Conservation (phyloP, 2,113 vertebrate genomes). For the Spheniscus mendiculus region DNA sequence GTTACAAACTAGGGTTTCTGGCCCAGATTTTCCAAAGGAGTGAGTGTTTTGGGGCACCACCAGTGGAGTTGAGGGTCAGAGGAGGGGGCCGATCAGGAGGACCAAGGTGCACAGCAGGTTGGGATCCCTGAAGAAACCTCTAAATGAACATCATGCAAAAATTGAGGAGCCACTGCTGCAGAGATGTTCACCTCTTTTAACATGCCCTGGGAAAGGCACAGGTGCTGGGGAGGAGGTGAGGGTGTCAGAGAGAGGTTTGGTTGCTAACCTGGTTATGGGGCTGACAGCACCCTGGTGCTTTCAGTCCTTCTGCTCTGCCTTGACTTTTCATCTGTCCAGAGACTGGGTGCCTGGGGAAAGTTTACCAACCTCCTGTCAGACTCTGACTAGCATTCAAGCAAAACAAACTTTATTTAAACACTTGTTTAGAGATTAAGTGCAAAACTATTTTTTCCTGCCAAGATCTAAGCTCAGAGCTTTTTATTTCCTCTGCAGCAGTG, state of each 20-base stretch:
- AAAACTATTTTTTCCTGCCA: slow-evolving; percentile 50
- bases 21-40: neutral
- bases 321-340: neutral
- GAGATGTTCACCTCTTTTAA: neutral
- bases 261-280: neutral
- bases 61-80: neutral
- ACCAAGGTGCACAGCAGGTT: fast-evolving
- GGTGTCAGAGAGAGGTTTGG: neutral
- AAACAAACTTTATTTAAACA: slow-evolving; percentile 44
- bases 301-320: neutral
- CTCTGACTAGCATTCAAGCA: slow-evolving; percentile 22
- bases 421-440: slow-evolving; percentile 52
- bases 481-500: slow-evolving; percentile 25
- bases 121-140: neutral
- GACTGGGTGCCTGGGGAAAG: neutral
- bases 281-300: neutral
- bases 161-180: neutral
- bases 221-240: neutral
- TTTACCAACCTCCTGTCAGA: neutral
- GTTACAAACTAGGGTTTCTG: neutral
- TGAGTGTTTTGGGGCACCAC: neutral
- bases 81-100: neutral
- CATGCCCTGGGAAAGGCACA: neutral
- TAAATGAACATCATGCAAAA: neutral
- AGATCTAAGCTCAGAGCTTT: slow-evolving; percentile 5